These are phyloP conservation scores for Todus mexicanus DNA, from an alignment of 2,797 vertebrate genomes.

Conservation along the genomic window DNA sequence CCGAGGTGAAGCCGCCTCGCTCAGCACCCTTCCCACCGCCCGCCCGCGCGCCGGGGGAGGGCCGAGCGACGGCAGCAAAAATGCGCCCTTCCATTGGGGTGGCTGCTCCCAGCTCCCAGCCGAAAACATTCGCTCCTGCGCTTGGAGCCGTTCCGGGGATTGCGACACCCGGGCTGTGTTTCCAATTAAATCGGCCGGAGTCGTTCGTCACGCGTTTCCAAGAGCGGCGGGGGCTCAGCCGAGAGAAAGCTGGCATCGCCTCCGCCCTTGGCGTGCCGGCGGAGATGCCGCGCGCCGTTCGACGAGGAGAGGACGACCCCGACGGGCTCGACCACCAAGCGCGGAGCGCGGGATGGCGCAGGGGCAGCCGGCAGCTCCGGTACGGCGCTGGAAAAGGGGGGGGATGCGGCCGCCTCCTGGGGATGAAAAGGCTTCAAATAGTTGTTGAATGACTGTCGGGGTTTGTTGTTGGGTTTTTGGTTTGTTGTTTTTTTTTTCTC, in stretches of 20 bases:
- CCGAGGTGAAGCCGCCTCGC: not conserved
- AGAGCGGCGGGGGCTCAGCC: conserved; percentile 4
- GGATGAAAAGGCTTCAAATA: not conserved
- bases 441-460: not conserved
- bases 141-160: conserved; percentile 57
- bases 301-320: not conserved
- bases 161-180: conserved; percentile 69
- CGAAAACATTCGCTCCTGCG: conserved; percentile 68
- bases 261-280: not conserved
- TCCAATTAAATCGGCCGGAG: conserved; percentile 63
- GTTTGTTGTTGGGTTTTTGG: not conserved
- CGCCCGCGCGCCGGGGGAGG: not conserved
- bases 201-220: conserved; percentile 17
- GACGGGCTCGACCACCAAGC: not conserved
- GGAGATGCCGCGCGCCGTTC: not conserved
- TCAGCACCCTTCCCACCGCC: not conserved
- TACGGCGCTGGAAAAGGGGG: not conserved
- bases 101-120: conserved; percentile 33
- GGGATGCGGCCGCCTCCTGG: not conserved
- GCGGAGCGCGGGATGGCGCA: not conserved
- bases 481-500: not conserved
- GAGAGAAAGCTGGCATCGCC: not conserved
- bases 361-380: not conserved
- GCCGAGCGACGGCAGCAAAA: conserved; percentile 43
- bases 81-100: conserved; percentile 44